Conservation (phyloP, 2,113 vertebrate species). For the Lonchura striata region DNA sequence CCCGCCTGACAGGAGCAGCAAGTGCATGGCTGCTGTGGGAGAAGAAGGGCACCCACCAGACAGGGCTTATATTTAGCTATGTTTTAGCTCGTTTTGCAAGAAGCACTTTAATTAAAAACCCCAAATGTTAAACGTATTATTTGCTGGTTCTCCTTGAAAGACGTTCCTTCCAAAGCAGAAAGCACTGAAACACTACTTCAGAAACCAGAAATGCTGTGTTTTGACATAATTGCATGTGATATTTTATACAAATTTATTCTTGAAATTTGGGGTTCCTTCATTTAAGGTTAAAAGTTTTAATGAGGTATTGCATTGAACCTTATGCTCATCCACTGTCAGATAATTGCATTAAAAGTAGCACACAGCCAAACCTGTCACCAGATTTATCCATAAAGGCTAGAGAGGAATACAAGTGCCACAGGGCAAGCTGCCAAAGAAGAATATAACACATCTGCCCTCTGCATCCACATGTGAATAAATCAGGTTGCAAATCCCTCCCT, state of each 20-base stretch:
- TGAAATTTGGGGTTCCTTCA: not conserved
- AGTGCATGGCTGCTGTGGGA: not conserved
- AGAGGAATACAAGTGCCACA: not conserved
- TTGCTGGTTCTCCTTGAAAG: not conserved
- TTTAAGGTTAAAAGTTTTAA: not conserved
- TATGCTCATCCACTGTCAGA: not conserved
- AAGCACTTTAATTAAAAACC: not conserved
- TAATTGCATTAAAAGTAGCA: not conserved
- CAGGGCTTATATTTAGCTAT: not conserved
- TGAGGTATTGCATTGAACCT: not conserved
- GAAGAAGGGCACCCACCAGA: not conserved
- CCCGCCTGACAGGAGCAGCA: not conserved
- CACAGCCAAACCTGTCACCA: not conserved
- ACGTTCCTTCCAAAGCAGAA: not conserved
- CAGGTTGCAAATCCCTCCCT: not conserved
- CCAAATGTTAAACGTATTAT: not conserved
- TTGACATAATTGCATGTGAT: not conserved
- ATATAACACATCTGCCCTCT: not conserved
- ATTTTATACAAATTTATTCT: not conserved
- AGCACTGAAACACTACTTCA: not conserved
- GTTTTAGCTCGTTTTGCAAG: not conserved
- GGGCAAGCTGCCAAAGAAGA: not conserved
- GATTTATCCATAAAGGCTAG: not conserved
- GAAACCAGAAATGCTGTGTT: not conserved
- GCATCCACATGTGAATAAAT: not conserved